Conservation (phyloP, 2,113 vertebrate species). For the Oceanites oceanicus region DNA sequence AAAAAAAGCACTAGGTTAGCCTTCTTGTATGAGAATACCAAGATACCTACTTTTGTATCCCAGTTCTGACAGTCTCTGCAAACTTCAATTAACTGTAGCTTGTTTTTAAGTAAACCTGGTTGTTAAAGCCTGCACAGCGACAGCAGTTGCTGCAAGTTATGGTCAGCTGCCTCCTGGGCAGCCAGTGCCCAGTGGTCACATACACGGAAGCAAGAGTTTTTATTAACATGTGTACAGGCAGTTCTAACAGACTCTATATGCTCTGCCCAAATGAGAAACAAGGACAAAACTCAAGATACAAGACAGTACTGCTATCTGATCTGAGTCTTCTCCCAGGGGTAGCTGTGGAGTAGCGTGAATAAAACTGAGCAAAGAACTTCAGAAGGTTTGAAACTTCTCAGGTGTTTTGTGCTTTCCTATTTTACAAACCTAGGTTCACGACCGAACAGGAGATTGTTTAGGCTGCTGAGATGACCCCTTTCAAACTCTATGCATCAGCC, state of each 20-base stretch:
- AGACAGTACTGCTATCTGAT: not conserved
- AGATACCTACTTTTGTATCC: not conserved
- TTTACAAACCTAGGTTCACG: not conserved
- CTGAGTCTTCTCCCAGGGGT: not conserved
- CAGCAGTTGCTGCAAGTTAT: not conserved
- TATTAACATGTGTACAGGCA: not conserved
- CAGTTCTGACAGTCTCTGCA: not conserved
- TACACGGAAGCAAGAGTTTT: not conserved
- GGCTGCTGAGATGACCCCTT: not conserved
- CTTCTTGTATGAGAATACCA: not conserved
- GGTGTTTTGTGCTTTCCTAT: not conserved
- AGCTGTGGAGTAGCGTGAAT: not conserved
- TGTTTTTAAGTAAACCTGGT: not conserved
- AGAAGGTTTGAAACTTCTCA: not conserved
- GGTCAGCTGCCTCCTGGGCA: not conserved
- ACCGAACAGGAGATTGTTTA: not conserved
- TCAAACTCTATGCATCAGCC: not conserved
- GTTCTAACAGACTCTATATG: not conserved
- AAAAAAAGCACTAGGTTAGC: not conserved
- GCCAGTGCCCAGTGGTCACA: not conserved
- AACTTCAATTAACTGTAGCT: not conserved
- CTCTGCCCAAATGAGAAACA: not conserved
- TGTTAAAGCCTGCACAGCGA: not conserved
- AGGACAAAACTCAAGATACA: not conserved
- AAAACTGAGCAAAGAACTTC: not conserved